These are phyloP conservation scores for Cancer borealis DNA, from an alignment of 2,888 invertebrate species.

Conservation along the genomic window DNA sequence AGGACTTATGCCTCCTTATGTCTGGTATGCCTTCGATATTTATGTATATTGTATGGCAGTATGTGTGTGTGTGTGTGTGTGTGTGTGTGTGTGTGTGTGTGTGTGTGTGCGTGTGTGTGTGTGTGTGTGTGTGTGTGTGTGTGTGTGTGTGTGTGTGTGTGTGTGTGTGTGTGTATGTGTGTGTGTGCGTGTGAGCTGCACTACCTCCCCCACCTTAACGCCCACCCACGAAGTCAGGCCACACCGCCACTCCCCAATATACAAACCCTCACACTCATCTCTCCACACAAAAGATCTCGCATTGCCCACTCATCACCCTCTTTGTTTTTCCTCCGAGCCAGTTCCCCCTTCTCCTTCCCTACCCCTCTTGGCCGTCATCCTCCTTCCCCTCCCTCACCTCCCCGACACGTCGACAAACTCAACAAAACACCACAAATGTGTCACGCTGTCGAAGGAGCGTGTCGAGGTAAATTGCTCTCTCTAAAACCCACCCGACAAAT, in stretches of 20 bases:
- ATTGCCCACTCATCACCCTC: slow-evolving; percentile 63
- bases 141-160: slow-evolving; percentile 29
- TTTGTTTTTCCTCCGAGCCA: slow-evolving; percentile 55
- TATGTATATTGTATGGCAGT: neutral
- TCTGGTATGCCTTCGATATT: neutral
- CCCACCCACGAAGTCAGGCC: slow-evolving; percentile 51
- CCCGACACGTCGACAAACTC: slow-evolving; percentile 40
- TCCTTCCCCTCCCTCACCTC: neutral
- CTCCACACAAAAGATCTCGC: slow-evolving; percentile 66
- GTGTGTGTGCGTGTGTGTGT: neutral
- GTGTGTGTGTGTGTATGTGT: slow-evolving; percentile 50
- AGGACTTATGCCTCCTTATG: neutral
- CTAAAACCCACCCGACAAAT: slow-evolving; percentile 58
- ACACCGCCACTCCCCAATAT: slow-evolving; percentile 54
- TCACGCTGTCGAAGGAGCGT: slow-evolving; percentile 64
- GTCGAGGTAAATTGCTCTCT: slow-evolving; percentile 47
- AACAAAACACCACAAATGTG: slow-evolving; percentile 64
- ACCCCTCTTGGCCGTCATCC: slow-evolving; percentile 36
- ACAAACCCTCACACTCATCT: slow-evolving; percentile 62
- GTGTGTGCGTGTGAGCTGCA: slow-evolving; percentile 46
- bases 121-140: neutral
- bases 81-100: neutral
- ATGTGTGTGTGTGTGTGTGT: neutral
- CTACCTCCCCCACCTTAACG: neutral
- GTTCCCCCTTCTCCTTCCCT: slow-evolving; percentile 25